Evolutionary conservation across 1,140 invertebrate species (phyloP).

Genomic region (Brachionus rotundiformis): DNA sequence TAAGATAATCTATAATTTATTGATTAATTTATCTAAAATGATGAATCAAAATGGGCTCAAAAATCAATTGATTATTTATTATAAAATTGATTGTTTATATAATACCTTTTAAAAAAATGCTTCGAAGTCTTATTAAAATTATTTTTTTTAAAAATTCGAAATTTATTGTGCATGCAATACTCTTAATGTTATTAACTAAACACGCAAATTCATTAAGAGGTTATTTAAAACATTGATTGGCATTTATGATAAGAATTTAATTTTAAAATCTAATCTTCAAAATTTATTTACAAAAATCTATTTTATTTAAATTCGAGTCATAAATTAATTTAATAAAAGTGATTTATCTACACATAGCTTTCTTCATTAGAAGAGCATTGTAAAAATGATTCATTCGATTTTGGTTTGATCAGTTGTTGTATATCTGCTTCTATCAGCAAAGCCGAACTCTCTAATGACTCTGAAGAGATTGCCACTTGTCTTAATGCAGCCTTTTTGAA

Average conservation of each 20-base stretch:
- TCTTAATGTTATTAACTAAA: neutral
- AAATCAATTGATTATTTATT: too few relatives aligned
- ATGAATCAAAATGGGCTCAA: too few relatives aligned
- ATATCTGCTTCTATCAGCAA: constrained; percentile 66
- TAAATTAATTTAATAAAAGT: neutral
- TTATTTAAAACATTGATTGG: neutral
- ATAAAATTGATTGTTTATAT: too few relatives aligned
- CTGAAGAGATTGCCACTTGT: constrained; percentile 69
- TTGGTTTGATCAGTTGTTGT: constrained; percentile 69
- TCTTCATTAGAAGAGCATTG: constrained; percentile 72
- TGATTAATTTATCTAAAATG: too few relatives aligned
- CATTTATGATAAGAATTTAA: neutral
- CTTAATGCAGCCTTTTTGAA: constrained; percentile 69
- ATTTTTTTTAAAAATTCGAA: too few relatives aligned
- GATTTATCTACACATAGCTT: constrained; percentile 65
- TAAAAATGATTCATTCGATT: constrained; percentile 72
- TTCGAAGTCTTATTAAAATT: too few relatives aligned
- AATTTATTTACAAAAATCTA: constrained; percentile 8
- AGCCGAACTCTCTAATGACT: constrained; percentile 65
- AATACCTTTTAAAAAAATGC: too few relatives aligned
- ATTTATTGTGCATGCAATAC: neutral
- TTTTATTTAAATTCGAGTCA: neutral
- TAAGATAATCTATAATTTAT: too few relatives aligned
- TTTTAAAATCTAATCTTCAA: neutral
- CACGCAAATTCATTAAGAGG: neutral